A percentile compares a stretch with the other conserved stretches of the same genome.
phyloP scores from a whole-genome alignment of 2,888 invertebrate genomes.

The Synanthedon tipuliformis region DNA sequence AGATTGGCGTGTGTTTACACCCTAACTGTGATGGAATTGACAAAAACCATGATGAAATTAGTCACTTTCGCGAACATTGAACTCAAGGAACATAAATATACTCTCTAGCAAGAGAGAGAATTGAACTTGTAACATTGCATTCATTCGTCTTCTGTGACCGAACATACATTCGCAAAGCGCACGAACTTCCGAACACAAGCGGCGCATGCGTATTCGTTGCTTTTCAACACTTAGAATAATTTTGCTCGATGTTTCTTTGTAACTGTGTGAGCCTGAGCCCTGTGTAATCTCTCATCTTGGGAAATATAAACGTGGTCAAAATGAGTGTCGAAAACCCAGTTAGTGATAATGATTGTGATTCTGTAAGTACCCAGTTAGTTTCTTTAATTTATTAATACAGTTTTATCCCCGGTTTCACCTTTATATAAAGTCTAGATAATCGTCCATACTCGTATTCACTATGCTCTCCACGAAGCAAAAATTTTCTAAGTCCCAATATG shows the following conservation, averaged over 20 bases:
- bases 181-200: slow-evolving; percentile 15
- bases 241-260: slow-evolving; percentile 7
- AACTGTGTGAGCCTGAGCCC: too few species aligned
- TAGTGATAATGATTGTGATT: slow-evolving; percentile 68
- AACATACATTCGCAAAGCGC: slow-evolving; percentile 3
- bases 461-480: slow-evolving; percentile 52
- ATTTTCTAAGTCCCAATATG: slow-evolving; percentile 87
- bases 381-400: slow-evolving; percentile 14
- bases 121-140: slow-evolving; percentile 16
- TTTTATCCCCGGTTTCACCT: slow-evolving; percentile 12
- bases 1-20: too few species aligned
- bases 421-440: slow-evolving; percentile 11
- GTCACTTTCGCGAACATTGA: slow-evolving; percentile 26
- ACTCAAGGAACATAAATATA: too few species aligned
- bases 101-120: too few species aligned
- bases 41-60: neutral
- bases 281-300: slow-evolving; percentile 13
- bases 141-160: too few species aligned
- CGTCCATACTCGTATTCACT: slow-evolving; percentile 64
- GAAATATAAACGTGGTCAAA: slow-evolving; percentile 63
- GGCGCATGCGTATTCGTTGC: slow-evolving; percentile 72
- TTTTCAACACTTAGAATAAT: slow-evolving; percentile 72
- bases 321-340: slow-evolving; percentile 76
- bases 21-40: too few species aligned
- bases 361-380: slow-evolving; percentile 66